phyloP scores from a whole-genome alignment of 2,888 invertebrate genomes.

The Polylopha cassiicola region DNA sequence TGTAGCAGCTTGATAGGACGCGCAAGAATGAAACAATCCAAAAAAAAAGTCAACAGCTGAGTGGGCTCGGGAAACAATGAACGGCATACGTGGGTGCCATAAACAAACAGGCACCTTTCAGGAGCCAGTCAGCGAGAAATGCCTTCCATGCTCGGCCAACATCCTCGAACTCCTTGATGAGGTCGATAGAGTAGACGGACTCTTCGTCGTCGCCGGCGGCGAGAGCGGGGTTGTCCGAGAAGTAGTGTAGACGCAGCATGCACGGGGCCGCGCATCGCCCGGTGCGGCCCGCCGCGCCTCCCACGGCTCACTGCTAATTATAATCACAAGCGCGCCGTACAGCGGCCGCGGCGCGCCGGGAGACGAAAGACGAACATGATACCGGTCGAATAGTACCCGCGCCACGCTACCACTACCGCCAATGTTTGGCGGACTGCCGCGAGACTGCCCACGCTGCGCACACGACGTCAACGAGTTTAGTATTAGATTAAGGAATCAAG shows the following conservation, averaged over 20 bases:
- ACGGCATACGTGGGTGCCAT: slow-evolving; percentile 29
- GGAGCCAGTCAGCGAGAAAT: slow-evolving; percentile 83
- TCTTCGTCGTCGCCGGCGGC: slow-evolving; percentile 77
- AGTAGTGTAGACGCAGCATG: slow-evolving; percentile 91
- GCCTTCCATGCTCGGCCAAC: slow-evolving; percentile 87
- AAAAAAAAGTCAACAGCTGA: neutral
- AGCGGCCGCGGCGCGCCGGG: slow-evolving; percentile 23
- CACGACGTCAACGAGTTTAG: too few relatives aligned
- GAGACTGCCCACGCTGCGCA: slow-evolving; percentile 33
- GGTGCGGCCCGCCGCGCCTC: slow-evolving; percentile 72
- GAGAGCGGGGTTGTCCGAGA: slow-evolving; percentile 87
- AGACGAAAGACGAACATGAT: slow-evolving; percentile 40
- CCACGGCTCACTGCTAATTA: slow-evolving; percentile 74
- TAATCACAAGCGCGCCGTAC: slow-evolving; percentile 41
- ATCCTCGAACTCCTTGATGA: slow-evolving; percentile 92
- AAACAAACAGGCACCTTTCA: slow-evolving; percentile 60
- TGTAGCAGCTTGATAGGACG: too few relatives aligned
- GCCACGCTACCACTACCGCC: slow-evolving; percentile 27
- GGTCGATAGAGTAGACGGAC: slow-evolving; percentile 86
- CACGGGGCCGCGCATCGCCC: slow-evolving; percentile 69
- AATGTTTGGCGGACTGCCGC: slow-evolving; percentile 38
- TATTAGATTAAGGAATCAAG: too few relatives aligned
- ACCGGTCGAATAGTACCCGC: slow-evolving; percentile 33
- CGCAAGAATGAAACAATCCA: neutral
- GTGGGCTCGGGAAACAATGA: slow-evolving; percentile 14